These are phyloP conservation scores for Machaerirhynchus nigripectus DNA, from an alignment of 2,113 vertebrate genomes.

Conservation along the genomic window DNA sequence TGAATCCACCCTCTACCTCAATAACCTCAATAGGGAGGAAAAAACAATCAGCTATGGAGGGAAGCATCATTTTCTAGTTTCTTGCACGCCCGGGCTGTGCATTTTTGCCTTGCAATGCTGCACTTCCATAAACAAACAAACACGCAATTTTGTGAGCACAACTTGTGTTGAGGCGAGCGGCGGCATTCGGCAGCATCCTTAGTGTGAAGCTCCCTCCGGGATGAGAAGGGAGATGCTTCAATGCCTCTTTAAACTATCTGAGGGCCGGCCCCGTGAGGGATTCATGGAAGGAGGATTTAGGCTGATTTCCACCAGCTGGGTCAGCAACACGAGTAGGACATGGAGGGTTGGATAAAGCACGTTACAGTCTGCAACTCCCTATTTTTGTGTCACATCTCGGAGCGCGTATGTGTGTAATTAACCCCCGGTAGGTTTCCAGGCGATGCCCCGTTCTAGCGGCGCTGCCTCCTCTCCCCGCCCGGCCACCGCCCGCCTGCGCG, in stretches of 20 bases:
- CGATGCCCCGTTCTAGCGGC: neutral
- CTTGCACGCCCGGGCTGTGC: fast-evolving
- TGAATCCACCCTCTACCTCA: neutral
- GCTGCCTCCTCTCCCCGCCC: neutral
- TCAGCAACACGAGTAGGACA: neutral
- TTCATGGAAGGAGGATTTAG: neutral
- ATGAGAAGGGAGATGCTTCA: neutral
- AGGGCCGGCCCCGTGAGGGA: neutral
- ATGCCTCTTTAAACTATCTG: neutral
- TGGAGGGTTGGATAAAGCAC: neutral
- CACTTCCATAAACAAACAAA: neutral
- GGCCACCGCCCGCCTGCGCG: neutral
- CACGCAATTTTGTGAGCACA: fast-evolving
- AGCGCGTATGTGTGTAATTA: neutral
- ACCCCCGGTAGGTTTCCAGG: fast-evolving
- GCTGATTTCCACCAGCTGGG: neutral
- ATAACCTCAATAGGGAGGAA: neutral
- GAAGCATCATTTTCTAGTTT: neutral
- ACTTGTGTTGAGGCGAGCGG: neutral
- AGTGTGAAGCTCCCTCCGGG: neutral
- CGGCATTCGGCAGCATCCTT: neutral
- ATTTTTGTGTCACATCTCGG: neutral
- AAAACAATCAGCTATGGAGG: neutral
- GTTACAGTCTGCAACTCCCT: no score
- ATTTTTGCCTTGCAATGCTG: neutral